These are phyloP conservation scores for Catocala sponsa DNA, from an alignment of 2,888 invertebrate genomes.

Conservation along the genomic window DNA sequence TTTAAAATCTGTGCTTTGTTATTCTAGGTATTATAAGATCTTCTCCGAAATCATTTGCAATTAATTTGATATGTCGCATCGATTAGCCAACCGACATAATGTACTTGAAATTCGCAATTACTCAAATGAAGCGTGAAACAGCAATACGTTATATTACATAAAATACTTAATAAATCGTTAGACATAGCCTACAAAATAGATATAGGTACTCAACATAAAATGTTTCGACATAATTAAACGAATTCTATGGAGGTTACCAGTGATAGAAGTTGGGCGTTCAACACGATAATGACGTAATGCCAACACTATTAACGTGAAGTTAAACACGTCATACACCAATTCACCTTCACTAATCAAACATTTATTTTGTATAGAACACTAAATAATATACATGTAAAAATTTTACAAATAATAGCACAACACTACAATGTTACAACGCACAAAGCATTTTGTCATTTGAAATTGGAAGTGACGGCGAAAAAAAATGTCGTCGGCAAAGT, in stretches of 20 bases:
- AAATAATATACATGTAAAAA: background rate
- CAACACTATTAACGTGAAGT: conserved; percentile 29
- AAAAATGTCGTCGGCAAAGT: background rate
- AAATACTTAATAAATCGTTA: background rate
- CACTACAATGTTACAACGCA: background rate
- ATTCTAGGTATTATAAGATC: no score
- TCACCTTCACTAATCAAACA: conserved; percentile 41
- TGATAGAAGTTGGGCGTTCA: conserved; percentile 41
- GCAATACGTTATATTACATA: no score
- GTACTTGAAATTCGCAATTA: no score
- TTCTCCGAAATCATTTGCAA: no score
- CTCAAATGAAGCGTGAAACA: no score
- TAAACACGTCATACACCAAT: conserved; percentile 44
- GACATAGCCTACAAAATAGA: no score
- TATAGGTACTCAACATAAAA: conserved; percentile 14
- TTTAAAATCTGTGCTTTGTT: no score
- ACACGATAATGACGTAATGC: conserved; percentile 41
- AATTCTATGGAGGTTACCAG: conserved; percentile 17
- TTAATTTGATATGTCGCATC: no score
- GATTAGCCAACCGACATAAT: no score
- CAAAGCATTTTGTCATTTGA: background rate
- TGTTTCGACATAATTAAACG: conserved; percentile 29
- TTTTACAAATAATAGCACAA: conserved; percentile 7
- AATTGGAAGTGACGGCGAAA: background rate
- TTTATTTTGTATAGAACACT: conserved; percentile 22